Percentiles rank a stretch among this genome's conserved stretches.
These are phyloP conservation scores for Resseliella maxima DNA, from an alignment of 2,888 invertebrate genomes.

Conservation along the genomic window DNA sequence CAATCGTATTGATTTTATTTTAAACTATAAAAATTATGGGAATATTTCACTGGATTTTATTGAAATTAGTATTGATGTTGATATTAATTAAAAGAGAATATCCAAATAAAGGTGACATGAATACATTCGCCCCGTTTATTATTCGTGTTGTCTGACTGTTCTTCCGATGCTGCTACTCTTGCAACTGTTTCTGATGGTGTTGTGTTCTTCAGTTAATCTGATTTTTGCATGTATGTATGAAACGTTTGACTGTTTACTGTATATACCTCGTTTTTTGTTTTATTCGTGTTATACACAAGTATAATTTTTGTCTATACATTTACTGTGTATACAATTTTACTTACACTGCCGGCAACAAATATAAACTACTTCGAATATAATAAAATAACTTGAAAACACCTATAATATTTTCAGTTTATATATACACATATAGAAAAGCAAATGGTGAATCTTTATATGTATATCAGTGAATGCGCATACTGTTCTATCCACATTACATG, in stretches of 20 bases:
- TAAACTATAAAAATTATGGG: not conserved
- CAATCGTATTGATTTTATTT: not conserved
- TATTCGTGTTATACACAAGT: not conserved
- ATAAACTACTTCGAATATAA: not conserved
- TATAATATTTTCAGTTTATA: not conserved
- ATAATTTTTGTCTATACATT: not conserved
- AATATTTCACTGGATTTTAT: not conserved
- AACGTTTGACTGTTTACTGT: conserved; percentile 37
- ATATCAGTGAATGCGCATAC: not conserved
- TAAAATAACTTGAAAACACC: not conserved
- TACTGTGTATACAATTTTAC: not conserved
- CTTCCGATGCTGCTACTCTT: conserved; percentile 24
- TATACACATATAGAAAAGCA: not conserved
- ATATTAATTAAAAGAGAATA: not conserved
- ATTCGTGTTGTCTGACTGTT: not conserved
- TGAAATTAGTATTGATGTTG: not conserved
- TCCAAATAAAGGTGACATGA: not conserved
- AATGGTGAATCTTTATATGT: not conserved
- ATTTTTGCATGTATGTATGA: not conserved
- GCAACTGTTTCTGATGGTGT: conserved; percentile 36
- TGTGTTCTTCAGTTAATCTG: conserved; percentile 2
- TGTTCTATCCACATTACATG: no score
- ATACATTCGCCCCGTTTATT: not conserved
- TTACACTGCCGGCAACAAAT: not conserved
- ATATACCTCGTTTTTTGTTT: not conserved